Percentiles rank a stretch among this genome's conserved stretches.
phyloP scores from a whole-genome alignment of 1,140 invertebrate genomes.

The Odontomachus brunneus region DNA sequence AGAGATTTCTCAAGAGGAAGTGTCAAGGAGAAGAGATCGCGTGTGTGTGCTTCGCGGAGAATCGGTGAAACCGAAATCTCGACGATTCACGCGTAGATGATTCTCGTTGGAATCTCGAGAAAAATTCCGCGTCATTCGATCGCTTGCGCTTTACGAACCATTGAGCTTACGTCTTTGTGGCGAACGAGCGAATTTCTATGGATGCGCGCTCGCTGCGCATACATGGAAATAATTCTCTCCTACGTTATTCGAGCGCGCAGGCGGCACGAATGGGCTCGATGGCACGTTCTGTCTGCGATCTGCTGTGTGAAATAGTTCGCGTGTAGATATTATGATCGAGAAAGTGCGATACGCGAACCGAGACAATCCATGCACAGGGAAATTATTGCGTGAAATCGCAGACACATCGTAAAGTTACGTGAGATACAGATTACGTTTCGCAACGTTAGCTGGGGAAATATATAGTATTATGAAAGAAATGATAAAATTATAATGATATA shows the following conservation, averaged over 20 bases:
- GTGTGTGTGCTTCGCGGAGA: too few relatives aligned
- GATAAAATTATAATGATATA: background rate
- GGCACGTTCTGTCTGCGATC: slow-evolving; percentile 24
- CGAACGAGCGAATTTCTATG: slow-evolving; percentile 40
- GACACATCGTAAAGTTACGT: background rate
- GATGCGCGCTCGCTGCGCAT: slow-evolving; percentile 1
- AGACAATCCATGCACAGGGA: background rate
- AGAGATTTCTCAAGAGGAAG: background rate
- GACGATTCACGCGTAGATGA: slow-evolving; percentile 3
- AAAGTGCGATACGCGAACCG: background rate
- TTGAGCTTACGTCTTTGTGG: slow-evolving; percentile 31
- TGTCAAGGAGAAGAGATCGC: background rate
- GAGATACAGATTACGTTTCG: background rate
- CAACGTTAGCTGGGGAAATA: background rate
- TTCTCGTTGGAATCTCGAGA: background rate
- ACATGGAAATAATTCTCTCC: slow-evolving; percentile 44
- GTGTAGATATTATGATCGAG: slow-evolving; percentile 19
- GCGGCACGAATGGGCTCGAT: slow-evolving; percentile 34
- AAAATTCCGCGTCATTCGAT: slow-evolving; percentile 31
- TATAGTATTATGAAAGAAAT: background rate
- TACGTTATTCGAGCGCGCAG: background rate
- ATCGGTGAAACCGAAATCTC: slow-evolving; percentile 16
- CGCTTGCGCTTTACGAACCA: slow-evolving; percentile 16
- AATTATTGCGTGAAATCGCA: slow-evolving; percentile 15
- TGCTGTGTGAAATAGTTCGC: slow-evolving; percentile 42